Evolutionary conservation across 2,888 invertebrate genomes (phyloP).

Genomic region (Parascotia fuliginaria): DNA sequence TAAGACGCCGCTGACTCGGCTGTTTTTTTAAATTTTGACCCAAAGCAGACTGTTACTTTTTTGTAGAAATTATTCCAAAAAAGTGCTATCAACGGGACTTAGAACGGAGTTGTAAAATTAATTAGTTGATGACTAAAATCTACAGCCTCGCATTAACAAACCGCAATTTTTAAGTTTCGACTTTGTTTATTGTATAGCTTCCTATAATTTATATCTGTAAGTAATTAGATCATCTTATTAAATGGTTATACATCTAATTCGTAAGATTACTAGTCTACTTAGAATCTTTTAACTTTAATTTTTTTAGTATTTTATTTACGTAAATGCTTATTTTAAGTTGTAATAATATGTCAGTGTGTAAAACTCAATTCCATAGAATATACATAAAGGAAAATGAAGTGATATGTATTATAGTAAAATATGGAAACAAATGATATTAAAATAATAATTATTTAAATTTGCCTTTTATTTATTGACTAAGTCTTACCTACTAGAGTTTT

Average conservation of each 20-base stretch:
- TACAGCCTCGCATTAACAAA: too few species aligned
- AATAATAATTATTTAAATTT: constrained; percentile 36
- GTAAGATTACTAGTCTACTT: constrained; percentile 60
- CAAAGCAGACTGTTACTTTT: too few species aligned
- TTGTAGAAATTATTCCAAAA: too few species aligned
- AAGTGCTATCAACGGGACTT: too few species aligned
- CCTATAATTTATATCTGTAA: not conserved
- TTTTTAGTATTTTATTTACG: constrained; percentile 40
- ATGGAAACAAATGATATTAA: constrained; percentile 31
- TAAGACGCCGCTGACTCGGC: too few species aligned
- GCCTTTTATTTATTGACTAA: constrained; percentile 18
- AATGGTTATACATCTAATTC: too few species aligned
- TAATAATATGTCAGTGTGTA: constrained; percentile 35
- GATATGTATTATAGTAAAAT: constrained; percentile 46
- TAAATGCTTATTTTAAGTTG: constrained; percentile 37
- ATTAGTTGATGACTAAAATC: too few species aligned
- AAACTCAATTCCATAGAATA: constrained; percentile 44
- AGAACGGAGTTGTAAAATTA: too few species aligned
- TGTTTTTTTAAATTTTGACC: too few species aligned
- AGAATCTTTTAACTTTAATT: constrained; percentile 44
- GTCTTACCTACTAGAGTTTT: not conserved
- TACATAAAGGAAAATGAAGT: constrained; percentile 38
- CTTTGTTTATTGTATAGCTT: not conserved
- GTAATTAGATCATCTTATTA: not conserved
- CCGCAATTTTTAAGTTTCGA: not conserved